phyloP scores from a whole-genome alignment of 2,888 invertebrate genomes.

The Poecilus cupreus region DNA sequence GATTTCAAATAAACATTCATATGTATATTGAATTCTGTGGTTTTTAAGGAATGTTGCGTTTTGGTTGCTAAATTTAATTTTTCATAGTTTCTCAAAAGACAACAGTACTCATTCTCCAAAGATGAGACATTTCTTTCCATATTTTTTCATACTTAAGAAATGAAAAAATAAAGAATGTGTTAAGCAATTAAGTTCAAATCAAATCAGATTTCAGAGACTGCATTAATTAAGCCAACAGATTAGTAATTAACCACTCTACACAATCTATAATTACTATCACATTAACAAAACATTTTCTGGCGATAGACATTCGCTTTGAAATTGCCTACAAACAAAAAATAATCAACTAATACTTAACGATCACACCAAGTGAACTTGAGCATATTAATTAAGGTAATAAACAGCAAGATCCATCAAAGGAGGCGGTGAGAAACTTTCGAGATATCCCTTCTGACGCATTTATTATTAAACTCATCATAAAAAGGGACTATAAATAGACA shows the following conservation, averaged over 20 bases:
- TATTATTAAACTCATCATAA: constrained; percentile 25
- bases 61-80: too few species aligned
- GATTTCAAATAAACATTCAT: too few species aligned
- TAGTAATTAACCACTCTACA: constrained; percentile 7
- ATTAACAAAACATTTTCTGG: constrained; percentile 8
- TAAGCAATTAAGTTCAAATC: neutral
- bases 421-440: constrained; percentile 1
- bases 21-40: too few species aligned
- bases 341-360: constrained; percentile 21
- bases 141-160: too few species aligned
- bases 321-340: neutral
- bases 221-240: constrained; percentile 15
- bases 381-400: constrained; percentile 42
- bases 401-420: constrained; percentile 1
- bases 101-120: too few species aligned
- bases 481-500: constrained; percentile 18
- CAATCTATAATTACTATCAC: constrained; percentile 26
- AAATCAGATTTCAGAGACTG: constrained; percentile 6
- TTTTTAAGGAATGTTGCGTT: too few species aligned
- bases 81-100: too few species aligned
- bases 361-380: neutral
- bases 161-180: neutral
- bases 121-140: too few species aligned
- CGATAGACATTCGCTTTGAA: neutral
- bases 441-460: neutral